A percentile compares a stretch with the other conserved stretches of the same genome.
These are phyloP conservation scores for Drosophila cognata DNA, from an alignment of 2,888 invertebrate genomes.

Conservation along the genomic window DNA sequence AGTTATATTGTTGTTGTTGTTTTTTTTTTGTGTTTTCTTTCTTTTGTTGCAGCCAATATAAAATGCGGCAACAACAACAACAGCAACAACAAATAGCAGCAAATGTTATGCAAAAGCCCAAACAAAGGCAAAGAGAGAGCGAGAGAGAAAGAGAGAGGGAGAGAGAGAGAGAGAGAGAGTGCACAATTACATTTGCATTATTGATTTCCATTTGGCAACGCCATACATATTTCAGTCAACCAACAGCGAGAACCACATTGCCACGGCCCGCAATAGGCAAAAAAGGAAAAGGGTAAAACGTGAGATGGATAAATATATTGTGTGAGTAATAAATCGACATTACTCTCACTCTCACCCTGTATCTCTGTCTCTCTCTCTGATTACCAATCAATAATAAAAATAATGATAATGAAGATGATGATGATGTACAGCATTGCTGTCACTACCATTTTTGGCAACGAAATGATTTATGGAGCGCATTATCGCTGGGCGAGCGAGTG, in stretches of 20 bases:
- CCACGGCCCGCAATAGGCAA: constrained; percentile 6
- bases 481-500: not conserved
- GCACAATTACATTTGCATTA: constrained; percentile 61
- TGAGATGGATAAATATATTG: not conserved
- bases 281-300: not conserved
- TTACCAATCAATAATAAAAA: not conserved
- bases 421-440: not conserved
- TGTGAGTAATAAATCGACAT: not conserved
- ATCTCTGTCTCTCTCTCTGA: not conserved
- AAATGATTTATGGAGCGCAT: constrained; percentile 45
- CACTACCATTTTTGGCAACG: constrained; percentile 48
- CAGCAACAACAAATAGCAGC: constrained; percentile 3
- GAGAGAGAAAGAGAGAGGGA: not conserved
- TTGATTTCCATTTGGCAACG: constrained; percentile 68
- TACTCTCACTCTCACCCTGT: not conserved
- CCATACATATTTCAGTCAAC: constrained; percentile 38
- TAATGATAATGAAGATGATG: not conserved
- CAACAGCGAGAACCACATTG: constrained; percentile 12
- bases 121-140: constrained; percentile 6
- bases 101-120: constrained; percentile 27
- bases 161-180: constrained; percentile 9
- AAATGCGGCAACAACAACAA: constrained; percentile 16
- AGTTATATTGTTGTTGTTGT: not conserved
- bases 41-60: constrained; percentile 18
- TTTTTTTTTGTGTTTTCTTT: constrained; percentile 3